phyloP scores from a whole-genome alignment of 2,113 vertebrate genomes.

The Rhinolophus ferrumequinum region DNA sequence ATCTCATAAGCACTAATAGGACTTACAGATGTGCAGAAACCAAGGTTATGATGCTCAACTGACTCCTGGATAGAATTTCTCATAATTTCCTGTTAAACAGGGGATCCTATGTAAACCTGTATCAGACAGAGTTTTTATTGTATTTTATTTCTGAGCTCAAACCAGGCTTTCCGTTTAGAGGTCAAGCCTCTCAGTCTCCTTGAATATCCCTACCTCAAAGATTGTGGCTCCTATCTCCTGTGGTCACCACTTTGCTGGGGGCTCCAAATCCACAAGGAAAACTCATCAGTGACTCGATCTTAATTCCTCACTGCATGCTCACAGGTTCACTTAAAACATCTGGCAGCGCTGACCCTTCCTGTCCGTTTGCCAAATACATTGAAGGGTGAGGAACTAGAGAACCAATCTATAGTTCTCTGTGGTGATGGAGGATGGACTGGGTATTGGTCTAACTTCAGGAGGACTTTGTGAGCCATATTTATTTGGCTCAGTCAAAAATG shows the following conservation, averaged over 20 bases:
- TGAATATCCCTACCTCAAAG: neutral
- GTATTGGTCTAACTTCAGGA: neutral
- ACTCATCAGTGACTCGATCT: slow-evolving; percentile 66
- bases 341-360: slow-evolving; percentile 9
- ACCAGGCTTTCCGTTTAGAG: slow-evolving; percentile 13
- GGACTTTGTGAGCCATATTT: neutral
- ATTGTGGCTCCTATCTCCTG: neutral
- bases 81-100: slow-evolving; percentile 35
- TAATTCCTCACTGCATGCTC: neutral
- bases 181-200: neutral
- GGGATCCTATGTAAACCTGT: slow-evolving; percentile 57
- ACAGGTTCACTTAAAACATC: slow-evolving; percentile 68
- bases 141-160: slow-evolving; percentile 61
- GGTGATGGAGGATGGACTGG: neutral
- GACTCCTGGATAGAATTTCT: slow-evolving; percentile 45
- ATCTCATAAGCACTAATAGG: slow-evolving; percentile 22
- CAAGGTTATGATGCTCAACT: neutral
- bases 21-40: slow-evolving; percentile 64
- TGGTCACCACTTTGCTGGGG: neutral
- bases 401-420: neutral
- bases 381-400: neutral
- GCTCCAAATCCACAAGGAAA: slow-evolving; percentile 58
- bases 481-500: neutral
- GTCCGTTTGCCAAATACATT: slow-evolving; percentile 34
- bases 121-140: slow-evolving; percentile 58